Conservation (phyloP, 2,113 vertebrate genomes). For the Oryzias melastigma region DNA sequence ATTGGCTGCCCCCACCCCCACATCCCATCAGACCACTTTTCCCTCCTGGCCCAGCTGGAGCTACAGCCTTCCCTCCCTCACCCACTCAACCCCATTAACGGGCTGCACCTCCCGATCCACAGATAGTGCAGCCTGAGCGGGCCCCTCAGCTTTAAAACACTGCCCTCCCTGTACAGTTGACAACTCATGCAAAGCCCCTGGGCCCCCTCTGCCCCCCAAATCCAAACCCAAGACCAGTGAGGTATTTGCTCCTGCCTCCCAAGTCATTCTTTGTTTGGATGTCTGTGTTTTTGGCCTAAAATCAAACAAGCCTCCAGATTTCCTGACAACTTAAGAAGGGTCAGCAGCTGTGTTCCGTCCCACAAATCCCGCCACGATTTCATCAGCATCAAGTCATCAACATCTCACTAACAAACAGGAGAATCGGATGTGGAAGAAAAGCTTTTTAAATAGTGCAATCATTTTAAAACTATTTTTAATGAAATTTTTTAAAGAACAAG, state of each 20-base stretch:
- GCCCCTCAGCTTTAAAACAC: conserved; percentile 35
- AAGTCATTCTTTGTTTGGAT: conserved; percentile 14
- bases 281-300: too few relatives aligned
- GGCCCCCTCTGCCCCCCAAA: background rate
- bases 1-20: conserved; percentile 98
- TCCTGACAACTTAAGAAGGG: too few relatives aligned
- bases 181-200: conserved; percentile 18
- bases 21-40: conserved; percentile 99
- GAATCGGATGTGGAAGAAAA: too few relatives aligned
- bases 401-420: too few relatives aligned
- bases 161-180: conserved; percentile 49
- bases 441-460: too few relatives aligned
- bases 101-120: conserved; percentile 89
- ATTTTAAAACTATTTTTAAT: too few relatives aligned
- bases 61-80: conserved; percentile 85
- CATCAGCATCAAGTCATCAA: too few relatives aligned
- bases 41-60: conserved; percentile 97
- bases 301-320: too few relatives aligned
- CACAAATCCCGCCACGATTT: too few relatives aligned
- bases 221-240: conserved; percentile 80
- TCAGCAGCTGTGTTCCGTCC: too few relatives aligned
- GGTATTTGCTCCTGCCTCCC: conserved; percentile 74
- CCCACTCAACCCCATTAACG: conserved; percentile 85
- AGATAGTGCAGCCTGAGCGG: conserved; percentile 84
- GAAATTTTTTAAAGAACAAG: too few relatives aligned